These are phyloP conservation scores for Halisarca cf. caerulea DNA, from an alignment of 37 sponge, comb jelly and placozoan species.

Conservation along the genomic window DNA sequence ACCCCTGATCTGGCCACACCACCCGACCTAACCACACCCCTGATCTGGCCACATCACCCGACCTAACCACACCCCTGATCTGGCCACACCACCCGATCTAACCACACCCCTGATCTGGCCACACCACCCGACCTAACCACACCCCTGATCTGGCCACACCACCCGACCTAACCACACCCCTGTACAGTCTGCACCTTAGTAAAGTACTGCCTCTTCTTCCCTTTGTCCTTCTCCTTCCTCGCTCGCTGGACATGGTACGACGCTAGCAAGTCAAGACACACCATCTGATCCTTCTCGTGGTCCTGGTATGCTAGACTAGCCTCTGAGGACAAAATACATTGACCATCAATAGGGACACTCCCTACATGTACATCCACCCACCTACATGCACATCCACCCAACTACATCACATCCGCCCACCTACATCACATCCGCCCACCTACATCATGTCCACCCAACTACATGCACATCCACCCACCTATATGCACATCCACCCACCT, in stretches of 20 bases:
- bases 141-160: not conserved
- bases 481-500: no score
- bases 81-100: not conserved
- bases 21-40: not conserved
- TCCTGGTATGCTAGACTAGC: constrained; percentile 76
- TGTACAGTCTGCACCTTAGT: constrained; percentile 51
- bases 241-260: constrained; percentile 87
- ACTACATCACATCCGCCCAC: no score
- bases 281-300: constrained; percentile 94
- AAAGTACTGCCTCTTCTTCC: constrained; percentile 77
- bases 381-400: not conserved
- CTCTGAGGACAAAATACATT: constrained; percentile 49
- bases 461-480: no score
- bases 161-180: not conserved
- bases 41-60: not conserved
- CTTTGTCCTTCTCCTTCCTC: constrained; percentile 81
- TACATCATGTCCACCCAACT: no score
- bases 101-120: not conserved
- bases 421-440: no score
- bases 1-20: no score
- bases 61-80: not conserved
- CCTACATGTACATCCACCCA: not conserved
- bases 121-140: not conserved
- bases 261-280: constrained; percentile 86
- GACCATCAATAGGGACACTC: not conserved